Evolutionary conservation across 2,113 vertebrate genomes (phyloP).

Genomic region (Garra rufa): DNA sequence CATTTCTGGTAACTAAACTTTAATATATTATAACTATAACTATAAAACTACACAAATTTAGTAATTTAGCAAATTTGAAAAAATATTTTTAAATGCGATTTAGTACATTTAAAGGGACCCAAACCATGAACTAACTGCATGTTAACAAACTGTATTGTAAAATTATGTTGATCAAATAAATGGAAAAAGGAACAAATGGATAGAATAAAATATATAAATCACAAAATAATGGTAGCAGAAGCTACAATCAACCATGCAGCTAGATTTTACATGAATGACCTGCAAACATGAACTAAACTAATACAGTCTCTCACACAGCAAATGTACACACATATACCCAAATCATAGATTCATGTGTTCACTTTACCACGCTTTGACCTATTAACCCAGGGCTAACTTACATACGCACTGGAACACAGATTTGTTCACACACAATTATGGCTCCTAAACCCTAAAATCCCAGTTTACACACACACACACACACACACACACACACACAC

Average conservation of each 20-base stretch:
- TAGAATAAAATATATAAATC: neutral
- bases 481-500: slow-evolving; percentile 51
- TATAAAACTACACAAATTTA: too few species aligned
- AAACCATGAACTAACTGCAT: neutral
- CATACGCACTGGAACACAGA: slow-evolving; percentile 70
- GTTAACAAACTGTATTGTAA: neutral
- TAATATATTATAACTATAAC: too few species aligned
- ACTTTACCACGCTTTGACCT: slow-evolving; percentile 71
- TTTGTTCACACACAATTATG: slow-evolving; percentile 65
- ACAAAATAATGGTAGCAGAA: neutral
- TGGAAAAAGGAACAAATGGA: neutral
- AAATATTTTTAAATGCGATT: too few species aligned
- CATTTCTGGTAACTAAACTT: neutral
- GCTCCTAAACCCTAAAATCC: slow-evolving; percentile 47
- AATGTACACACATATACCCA: slow-evolving; percentile 54
- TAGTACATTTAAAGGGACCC: neutral
- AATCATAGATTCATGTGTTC: slow-evolving; percentile 56
- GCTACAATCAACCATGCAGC: neutral
- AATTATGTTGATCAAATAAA: neutral
- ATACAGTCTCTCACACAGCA: neutral
- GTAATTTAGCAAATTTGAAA: too few species aligned
- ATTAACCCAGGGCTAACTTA: slow-evolving; percentile 71
- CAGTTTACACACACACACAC: slow-evolving; percentile 37
- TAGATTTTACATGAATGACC: neutral
- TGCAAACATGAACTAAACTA: neutral